Evolutionary conservation across 2,888 invertebrate genomes (phyloP).

Genomic region (Chesias legatella): DNA sequence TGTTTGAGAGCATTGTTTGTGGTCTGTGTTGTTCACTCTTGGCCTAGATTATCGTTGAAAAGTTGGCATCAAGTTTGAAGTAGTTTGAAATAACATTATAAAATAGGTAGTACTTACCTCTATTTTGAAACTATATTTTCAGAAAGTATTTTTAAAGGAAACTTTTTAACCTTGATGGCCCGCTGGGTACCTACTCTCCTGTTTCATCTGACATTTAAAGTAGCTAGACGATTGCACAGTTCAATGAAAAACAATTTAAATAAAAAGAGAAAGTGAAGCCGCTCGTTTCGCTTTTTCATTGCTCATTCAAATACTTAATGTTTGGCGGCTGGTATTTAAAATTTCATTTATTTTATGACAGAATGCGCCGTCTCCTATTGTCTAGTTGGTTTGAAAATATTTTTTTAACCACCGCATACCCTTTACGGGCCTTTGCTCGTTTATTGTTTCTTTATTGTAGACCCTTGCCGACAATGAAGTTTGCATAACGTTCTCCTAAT

Average conservation of each 20-base stretch:
- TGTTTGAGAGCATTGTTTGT: conserved; percentile 26
- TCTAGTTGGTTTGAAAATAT: conserved; percentile 54
- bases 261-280: conserved; percentile 52
- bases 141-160: too few species aligned
- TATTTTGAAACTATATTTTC: too few species aligned
- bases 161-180: too few species aligned
- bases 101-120: too few species aligned
- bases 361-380: conserved; percentile 52
- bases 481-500: conserved; percentile 57
- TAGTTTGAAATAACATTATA: conserved; percentile 7
- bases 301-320: conserved; percentile 46
- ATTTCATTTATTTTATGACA: conserved; percentile 56
- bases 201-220: conserved; percentile 4
- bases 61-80: conserved; percentile 2
- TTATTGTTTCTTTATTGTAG: conserved; percentile 63
- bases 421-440: conserved; percentile 61
- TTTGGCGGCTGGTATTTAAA: conserved; percentile 45
- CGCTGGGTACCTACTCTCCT: background rate
- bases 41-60: conserved; percentile 22
- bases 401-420: conserved; percentile 54
- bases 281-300: conserved; percentile 48
- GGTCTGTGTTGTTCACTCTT: conserved; percentile 27
- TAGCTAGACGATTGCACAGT: conserved; percentile 15
- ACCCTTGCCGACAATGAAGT: conserved; percentile 55
- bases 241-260: conserved; percentile 40